Evolutionary conservation across 2,113 vertebrate species (phyloP).

Genomic region (Opisthocomus hoazin): DNA sequence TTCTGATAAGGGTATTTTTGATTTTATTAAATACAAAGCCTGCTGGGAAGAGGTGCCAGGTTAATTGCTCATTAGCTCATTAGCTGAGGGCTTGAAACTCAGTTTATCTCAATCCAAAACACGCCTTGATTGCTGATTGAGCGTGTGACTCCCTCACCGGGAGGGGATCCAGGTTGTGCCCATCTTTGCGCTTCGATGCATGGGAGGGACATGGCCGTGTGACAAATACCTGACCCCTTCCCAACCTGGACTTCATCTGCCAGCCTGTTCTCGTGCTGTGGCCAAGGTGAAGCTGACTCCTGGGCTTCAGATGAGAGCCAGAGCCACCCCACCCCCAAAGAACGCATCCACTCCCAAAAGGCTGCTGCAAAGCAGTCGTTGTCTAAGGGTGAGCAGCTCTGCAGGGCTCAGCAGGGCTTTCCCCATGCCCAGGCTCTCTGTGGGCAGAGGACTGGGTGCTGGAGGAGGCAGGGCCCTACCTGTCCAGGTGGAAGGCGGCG

Average conservation of each 20-base stretch:
- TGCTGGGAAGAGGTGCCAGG: background rate
- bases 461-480: constrained; percentile 65
- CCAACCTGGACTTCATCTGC: fast-evolving
- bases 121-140: background rate
- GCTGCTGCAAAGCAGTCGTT: background rate
- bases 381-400: background rate
- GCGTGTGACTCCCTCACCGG: background rate
- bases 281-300: background rate
- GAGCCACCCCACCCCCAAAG: background rate
- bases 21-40: background rate
- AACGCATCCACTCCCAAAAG: fast-evolving
- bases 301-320: background rate
- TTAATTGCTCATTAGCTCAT: background rate
- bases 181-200: background rate
- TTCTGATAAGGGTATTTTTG: background rate
- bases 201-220: background rate
- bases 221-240: fast-evolving
- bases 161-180: background rate
- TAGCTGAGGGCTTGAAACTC: background rate
- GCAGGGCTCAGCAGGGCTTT: background rate
- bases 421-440: fast-evolving
- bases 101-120: background rate
- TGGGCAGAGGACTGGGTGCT: background rate
- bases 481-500: constrained; percentile 95
- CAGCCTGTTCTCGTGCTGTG: fast-evolving